Conservation (phyloP, 2,797 vertebrate species). For the Podargus strigoides region DNA sequence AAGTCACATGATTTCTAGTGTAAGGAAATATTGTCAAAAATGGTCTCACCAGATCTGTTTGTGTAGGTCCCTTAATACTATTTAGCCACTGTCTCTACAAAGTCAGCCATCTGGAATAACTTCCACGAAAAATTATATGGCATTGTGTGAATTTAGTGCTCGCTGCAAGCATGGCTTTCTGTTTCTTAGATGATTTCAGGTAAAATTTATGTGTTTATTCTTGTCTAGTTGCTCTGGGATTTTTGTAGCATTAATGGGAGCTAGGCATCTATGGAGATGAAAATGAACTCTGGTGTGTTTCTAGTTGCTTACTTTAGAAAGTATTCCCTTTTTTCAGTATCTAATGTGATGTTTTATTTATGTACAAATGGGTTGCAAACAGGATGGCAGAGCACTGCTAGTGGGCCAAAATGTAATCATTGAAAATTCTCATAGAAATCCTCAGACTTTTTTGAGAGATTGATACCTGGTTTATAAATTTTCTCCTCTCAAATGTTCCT, state of each 20-base stretch:
- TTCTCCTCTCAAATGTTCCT: neutral
- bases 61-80: neutral
- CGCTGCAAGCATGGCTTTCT: neutral
- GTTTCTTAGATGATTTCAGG: neutral
- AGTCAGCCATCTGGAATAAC: neutral
- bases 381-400: neutral
- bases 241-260: conserved; percentile 11
- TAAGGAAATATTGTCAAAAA: neutral
- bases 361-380: neutral
- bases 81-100: neutral
- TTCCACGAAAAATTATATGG: neutral
- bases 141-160: neutral
- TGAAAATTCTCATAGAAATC: neutral
- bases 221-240: neutral
- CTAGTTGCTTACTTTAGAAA: neutral
- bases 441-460: neutral
- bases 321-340: neutral
- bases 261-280: neutral
- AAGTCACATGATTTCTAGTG: neutral
- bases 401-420: neutral
- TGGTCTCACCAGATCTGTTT: neutral
- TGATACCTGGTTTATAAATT: neutral
- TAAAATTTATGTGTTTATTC: conserved; percentile 14
- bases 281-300: conserved; percentile 22
- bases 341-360: neutral